Evolutionary conservation across 2,113 vertebrate genomes (phyloP).

Genomic region (Periophthalmus modestus): DNA sequence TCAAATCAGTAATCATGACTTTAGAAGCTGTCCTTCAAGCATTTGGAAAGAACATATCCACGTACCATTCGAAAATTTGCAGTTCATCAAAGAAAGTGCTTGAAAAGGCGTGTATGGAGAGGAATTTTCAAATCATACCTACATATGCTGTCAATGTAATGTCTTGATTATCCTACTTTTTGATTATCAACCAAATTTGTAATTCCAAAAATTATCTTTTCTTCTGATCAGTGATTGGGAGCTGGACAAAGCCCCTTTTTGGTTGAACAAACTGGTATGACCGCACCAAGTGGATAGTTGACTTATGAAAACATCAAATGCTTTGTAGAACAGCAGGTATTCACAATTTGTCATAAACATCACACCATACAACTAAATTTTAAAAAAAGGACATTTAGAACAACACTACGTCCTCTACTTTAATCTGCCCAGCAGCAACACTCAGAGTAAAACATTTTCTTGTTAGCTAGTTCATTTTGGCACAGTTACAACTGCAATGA

Average conservation of each 20-base stretch:
- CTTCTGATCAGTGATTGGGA: not conserved
- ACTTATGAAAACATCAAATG: not conserved
- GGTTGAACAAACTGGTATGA: not conserved
- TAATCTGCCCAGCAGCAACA: not conserved
- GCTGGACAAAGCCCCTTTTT: not conserved
- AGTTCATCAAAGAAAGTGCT: not conserved
- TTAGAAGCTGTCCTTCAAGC: not conserved
- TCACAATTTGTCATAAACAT: not conserved
- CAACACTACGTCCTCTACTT: not conserved
- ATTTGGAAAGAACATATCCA: not conserved
- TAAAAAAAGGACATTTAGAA: not conserved
- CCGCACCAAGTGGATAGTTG: not conserved
- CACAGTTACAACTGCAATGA: not conserved
- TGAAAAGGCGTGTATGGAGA: too few species aligned
- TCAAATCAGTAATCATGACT: not conserved
- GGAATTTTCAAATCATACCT: too few species aligned
- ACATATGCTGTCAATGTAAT: not conserved
- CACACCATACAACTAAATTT: not conserved
- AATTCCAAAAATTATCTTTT: not conserved
- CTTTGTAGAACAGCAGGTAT: not conserved
- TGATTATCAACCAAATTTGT: not conserved
- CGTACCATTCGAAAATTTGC: not conserved
- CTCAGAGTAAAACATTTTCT: not conserved
- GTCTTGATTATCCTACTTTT: too few species aligned
- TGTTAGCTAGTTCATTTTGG: not conserved